phyloP scores from a whole-genome alignment of 2,113 vertebrate species.

The Apistogramma diplotaenia region DNA sequence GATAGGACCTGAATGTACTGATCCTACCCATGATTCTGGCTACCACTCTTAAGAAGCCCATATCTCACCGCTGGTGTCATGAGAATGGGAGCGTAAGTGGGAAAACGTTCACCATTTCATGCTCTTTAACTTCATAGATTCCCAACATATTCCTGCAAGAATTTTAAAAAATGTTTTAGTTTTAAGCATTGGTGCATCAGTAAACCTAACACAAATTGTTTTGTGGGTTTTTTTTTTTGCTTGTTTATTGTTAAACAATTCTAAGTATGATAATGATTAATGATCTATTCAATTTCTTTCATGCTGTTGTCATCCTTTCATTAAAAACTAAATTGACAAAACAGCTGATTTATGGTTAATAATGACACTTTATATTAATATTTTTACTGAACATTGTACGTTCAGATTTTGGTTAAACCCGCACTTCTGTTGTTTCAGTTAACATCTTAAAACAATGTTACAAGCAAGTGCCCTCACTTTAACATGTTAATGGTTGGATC shows the following conservation, averaged over 20 bases:
- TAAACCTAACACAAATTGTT: background rate
- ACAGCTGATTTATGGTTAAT: background rate
- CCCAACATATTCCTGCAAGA: slow-evolving; percentile 38
- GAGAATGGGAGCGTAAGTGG: background rate
- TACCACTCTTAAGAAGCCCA: slow-evolving; percentile 69
- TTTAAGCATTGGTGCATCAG: background rate
- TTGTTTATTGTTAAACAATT: no score
- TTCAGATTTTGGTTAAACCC: no score
- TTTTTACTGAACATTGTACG: no score
- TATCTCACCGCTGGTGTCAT: slow-evolving; percentile 52
- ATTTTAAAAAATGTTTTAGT: background rate
- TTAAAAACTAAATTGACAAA: background rate
- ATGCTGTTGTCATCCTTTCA: background rate
- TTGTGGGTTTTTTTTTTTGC: no score
- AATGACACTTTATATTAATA: no score
- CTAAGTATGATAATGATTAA: background rate
- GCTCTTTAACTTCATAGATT: background rate
- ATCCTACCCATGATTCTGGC: slow-evolving; percentile 72
- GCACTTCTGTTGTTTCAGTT: no score
- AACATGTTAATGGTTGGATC: background rate
- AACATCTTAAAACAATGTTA: no score
- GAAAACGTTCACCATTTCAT: slow-evolving; percentile 20
- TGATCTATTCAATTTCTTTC: background rate
- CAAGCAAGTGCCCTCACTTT: background rate
- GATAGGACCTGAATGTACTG: slow-evolving; percentile 76